Evolutionary conservation across 1,140 invertebrate genomes (phyloP), one percentile per base, ranked within the genome.

Genomic region (Micrasema minimum): DNA sequence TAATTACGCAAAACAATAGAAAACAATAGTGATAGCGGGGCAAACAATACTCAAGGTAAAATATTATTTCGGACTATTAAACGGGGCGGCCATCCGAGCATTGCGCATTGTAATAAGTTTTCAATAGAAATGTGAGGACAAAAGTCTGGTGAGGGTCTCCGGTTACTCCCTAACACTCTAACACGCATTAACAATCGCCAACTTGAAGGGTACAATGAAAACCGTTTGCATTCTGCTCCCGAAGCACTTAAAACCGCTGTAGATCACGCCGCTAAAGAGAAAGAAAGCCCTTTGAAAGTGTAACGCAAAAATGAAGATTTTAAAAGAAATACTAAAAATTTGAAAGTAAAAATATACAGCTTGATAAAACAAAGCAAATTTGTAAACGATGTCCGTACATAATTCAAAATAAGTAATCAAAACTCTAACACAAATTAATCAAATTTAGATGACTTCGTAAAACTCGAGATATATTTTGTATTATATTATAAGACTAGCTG

Each of bases 71-170:
- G 71, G 65, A 74, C 65, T 74, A 74, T 74, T 71, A 71, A 71
- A 68, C 65, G 64, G 70, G 70, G 69, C 45, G 51, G 64, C 67
- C 69, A 69, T 69, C 62, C 65, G 66, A 55, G 66, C 62, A 71
- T n/a, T n/a, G n/a, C n/a, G n/a, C n/a, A n/a, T 74, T 74, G 72
- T 74, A 71, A 74, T 74, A 74, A 74, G 72, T 74, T 74, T 74
- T 71, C 69, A 74, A 67, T 64, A 37, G 69, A 48, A 50, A 65
- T 51, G 22, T 22, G 6, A 14, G 64, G 61, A 74, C 69, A 71
- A 74, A 66, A 61, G 69, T 59, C 62, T 65, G 70, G 72, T 50
- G 46, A 37, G 38, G 55, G 59, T n/a, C 22, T 38, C 55, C 55
- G 22, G 41, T 51, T 31, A 10, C 46, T 10, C 11, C 46, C 43